Base-by-base conservation (phyloP, 2,113 vertebrate species). In the Deroptyus accipitrinus region DNA sequence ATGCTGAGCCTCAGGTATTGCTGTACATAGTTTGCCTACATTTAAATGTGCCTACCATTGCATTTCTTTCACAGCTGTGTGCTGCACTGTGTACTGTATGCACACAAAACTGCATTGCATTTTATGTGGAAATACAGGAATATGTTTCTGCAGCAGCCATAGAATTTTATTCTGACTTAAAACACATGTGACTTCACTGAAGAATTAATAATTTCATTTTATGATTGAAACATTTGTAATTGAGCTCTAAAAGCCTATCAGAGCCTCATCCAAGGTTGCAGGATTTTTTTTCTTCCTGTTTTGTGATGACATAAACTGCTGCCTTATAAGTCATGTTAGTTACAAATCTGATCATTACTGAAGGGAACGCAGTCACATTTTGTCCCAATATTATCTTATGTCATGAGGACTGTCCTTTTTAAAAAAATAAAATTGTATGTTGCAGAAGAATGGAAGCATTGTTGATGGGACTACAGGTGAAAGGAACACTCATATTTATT, bases 1-100 rank as follows among this genome's bases (percentile, higher is more conserved):
- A 5, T 59, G 39, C 72, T 69, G 57, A 35, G 18, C 44, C 35
- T 33, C 49, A 68, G 16, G 37, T 23, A 24, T 20, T 57, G 27
- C 8, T 42, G 24, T 5, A 17, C 13, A 1, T 20, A 15, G 44
- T 49, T 35, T 72, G 10, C 1, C 1, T 25, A 13, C 10, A 4
- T 48, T 54, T 54, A 64, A 82, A 70, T 0, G 1, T 39, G 39
- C 12, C 33, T 25, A 6, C 52, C 17, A 5, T 17, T 49, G 10
- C 30, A 48, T 37, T 76, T 64, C 41, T 48, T 51, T 22, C 66
- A 46, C 42, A 52, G 30, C 9, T 33, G 8, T 17, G 13, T 61
- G 27, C 19, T 37, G 8, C 25, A 6, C 6, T 52, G 11, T 35
- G n/a, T 11, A 15, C 11, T 44, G 12, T 6, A 12, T 30, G 10